phyloP scores from a whole-genome alignment of 2,113 vertebrate genomes.

The Syngnathoides biaculeatus region DNA sequence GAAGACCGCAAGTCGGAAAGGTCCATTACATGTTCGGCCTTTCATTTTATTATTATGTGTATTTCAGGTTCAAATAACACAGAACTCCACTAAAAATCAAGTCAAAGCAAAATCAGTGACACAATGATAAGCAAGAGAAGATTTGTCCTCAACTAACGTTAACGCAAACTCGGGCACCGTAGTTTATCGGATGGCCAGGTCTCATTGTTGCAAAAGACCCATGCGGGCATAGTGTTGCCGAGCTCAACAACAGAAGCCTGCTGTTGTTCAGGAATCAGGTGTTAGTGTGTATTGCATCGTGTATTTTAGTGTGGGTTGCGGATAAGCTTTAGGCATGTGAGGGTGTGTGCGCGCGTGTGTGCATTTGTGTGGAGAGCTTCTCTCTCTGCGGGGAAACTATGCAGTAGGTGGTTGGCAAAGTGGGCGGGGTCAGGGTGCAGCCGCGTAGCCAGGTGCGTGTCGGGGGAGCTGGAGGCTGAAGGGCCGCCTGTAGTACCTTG shows the following conservation, averaged over 20 bases:
- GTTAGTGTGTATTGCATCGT: slow-evolving; percentile 56
- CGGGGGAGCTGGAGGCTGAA: slow-evolving; percentile 65
- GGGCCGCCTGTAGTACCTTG: slow-evolving; percentile 80
- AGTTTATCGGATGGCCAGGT: slow-evolving; percentile 34
- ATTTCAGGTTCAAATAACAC: no score
- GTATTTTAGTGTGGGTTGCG: slow-evolving; percentile 65
- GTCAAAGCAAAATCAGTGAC: no score
- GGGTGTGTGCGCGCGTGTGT: slow-evolving; percentile 37
- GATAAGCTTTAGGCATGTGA: slow-evolving; percentile 62
- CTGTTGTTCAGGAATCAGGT: slow-evolving; percentile 46
- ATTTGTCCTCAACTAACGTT: no score
- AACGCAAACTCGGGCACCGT: background rate
- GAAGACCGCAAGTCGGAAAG: no score
- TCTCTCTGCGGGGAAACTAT: slow-evolving; percentile 62
- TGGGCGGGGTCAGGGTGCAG: slow-evolving; percentile 70
- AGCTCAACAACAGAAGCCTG: slow-evolving; percentile 37
- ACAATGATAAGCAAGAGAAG: no score
- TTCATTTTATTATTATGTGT: no score
- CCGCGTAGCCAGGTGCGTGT: slow-evolving; percentile 67
- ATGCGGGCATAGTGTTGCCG: slow-evolving; percentile 45
- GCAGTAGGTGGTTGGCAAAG: slow-evolving; percentile 70
- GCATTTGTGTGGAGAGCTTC: slow-evolving; percentile 52
- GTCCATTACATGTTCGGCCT: no score
- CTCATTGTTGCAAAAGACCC: slow-evolving; percentile 42
- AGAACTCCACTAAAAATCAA: no score